Percentiles rank a stretch among this genome's conserved stretches.
Evolutionary conservation across 2,797 vertebrate species (phyloP).

Genomic region (Graptemys geographica): DNA sequence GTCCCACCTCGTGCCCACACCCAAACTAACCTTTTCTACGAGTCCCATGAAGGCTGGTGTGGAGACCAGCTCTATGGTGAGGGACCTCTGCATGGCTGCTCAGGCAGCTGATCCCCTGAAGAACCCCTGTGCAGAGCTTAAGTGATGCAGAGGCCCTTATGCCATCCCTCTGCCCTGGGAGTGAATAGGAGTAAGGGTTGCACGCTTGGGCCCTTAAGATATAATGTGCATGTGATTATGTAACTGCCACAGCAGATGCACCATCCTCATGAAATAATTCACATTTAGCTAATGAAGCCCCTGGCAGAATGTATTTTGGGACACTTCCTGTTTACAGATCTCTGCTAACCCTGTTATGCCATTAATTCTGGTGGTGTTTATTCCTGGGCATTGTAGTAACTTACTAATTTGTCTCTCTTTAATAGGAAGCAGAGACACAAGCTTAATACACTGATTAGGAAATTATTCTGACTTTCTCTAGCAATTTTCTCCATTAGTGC

Average conservation of each 20-base stretch:
- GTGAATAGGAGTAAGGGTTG: neutral
- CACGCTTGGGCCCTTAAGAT: conserved; percentile 22
- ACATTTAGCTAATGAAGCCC: conserved; percentile 39
- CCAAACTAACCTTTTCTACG: neutral
- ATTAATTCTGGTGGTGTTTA: conserved; percentile 21
- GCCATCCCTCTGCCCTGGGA: conserved; percentile 21
- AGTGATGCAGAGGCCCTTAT: neutral
- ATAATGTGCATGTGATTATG: neutral
- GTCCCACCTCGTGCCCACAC: neutral
- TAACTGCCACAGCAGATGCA: neutral
- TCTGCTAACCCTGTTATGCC: neutral
- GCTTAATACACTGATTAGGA: neutral
- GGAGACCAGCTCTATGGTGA: neutral
- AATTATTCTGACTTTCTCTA: neutral
- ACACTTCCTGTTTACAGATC: conserved; percentile 41
- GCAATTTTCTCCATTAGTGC: neutral
- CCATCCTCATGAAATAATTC: conserved; percentile 40
- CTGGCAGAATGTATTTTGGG: conserved; percentile 42
- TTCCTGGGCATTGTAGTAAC: neutral
- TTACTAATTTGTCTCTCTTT: neutral
- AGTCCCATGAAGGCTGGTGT: neutral
- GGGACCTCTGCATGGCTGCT: neutral
- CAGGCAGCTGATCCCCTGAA: fast-evolving
- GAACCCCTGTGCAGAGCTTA: neutral
- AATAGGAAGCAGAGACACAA: neutral